Percentiles rank a stretch among this genome's conserved stretches.
Conservation (phyloP, 2,888 invertebrate species). For the Sylvicola cinctus region DNA sequence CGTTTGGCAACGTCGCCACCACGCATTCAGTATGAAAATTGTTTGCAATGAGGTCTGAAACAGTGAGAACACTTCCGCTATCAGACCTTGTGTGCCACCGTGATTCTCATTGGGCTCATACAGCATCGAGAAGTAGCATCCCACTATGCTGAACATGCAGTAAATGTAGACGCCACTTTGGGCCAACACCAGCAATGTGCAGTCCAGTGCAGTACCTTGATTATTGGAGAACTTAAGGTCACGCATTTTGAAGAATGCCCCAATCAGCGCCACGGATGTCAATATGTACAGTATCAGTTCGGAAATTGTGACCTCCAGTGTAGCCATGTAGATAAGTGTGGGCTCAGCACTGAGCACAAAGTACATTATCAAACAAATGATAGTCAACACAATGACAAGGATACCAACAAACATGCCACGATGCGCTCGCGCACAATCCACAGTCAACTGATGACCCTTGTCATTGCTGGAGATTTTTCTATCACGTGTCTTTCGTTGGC, state of each 20-base stretch:
- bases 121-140: constrained; percentile 61
- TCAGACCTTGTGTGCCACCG: constrained; percentile 61
- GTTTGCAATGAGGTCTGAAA: constrained; percentile 83
- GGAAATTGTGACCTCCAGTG: constrained; percentile 75
- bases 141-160: constrained; percentile 60
- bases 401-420: constrained; percentile 85
- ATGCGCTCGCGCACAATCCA: constrained; percentile 85
- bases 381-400: constrained; percentile 66
- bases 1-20: constrained; percentile 61
- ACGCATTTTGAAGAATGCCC: constrained; percentile 45
- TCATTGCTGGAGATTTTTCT: constrained; percentile 51
- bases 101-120: no score
- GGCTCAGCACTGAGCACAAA: constrained; percentile 69
- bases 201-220: constrained; percentile 71
- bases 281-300: constrained; percentile 72
- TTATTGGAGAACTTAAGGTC: constrained; percentile 50
- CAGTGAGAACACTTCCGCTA: constrained; percentile 64
- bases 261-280: constrained; percentile 65
- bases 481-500: constrained; percentile 33
- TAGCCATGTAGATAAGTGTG: constrained; percentile 60
- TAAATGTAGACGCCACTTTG: constrained; percentile 67
- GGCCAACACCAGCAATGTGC: constrained; percentile 54
- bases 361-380: constrained; percentile 77
- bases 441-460: constrained; percentile 63
- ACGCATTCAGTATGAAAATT: constrained; percentile 79